Evolutionary conservation across 2,797 vertebrate genomes (phyloP).

Genomic region (Molossus molossus): DNA sequence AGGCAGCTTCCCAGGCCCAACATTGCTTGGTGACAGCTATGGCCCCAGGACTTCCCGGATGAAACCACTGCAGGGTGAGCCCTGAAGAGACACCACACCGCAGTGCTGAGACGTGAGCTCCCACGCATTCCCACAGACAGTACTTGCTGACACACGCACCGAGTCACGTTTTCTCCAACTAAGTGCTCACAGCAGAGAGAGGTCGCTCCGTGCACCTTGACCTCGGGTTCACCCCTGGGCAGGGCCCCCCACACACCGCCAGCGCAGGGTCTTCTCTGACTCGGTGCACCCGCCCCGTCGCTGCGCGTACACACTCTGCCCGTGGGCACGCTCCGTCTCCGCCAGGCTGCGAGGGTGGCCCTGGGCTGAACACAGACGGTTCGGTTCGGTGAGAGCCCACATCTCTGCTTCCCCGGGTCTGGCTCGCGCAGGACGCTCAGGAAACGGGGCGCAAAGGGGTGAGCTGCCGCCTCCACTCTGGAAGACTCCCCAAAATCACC

Average conservation of each 20-base stretch:
- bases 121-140: background rate
- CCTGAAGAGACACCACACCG: background rate
- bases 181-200: background rate
- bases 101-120: background rate
- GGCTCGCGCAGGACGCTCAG: conserved; percentile 83
- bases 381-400: conserved; percentile 52
- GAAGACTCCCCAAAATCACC: conserved; percentile 83
- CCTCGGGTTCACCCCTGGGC: background rate
- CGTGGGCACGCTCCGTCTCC: background rate
- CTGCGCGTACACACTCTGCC: background rate
- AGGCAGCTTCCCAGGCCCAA: background rate
- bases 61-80: background rate
- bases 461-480: conserved; percentile 79
- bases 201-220: background rate
- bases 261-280: background rate
- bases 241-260: background rate
- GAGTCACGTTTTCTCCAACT: background rate
- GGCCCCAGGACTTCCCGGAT: background rate
- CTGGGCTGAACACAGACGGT: conserved; percentile 10
- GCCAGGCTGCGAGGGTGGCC: background rate
- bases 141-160: background rate
- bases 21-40: background rate
- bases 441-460: conserved; percentile 86
- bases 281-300: background rate
- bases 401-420: background rate